phyloP scores from a whole-genome alignment of 2,113 vertebrate genomes.

The Anoura caudifer region DNA sequence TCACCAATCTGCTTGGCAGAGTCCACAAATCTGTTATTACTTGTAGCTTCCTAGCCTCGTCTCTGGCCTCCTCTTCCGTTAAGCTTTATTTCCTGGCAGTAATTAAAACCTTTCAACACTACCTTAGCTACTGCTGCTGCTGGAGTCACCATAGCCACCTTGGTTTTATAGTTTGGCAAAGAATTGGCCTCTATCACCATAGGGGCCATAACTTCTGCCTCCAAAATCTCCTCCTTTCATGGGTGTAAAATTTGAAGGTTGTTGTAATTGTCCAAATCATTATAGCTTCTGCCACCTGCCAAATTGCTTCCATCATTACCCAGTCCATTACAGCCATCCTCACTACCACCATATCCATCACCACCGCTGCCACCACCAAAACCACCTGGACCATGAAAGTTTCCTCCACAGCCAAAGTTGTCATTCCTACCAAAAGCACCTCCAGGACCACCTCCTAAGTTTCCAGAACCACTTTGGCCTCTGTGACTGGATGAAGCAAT shows the following conservation, averaged over 20 bases:
- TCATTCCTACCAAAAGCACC: background rate
- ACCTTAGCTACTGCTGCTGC: slow-evolving; percentile 79
- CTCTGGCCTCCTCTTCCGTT: slow-evolving; percentile 87
- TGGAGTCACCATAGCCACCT: slow-evolving; percentile 84
- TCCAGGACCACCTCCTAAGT: background rate
- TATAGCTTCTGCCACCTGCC: background rate
- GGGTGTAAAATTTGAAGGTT: background rate
- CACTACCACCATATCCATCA: background rate
- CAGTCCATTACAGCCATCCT: background rate
- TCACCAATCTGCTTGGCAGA: background rate
- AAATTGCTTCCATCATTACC: background rate
- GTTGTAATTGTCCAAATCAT: background rate
- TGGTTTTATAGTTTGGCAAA: slow-evolving; percentile 1
- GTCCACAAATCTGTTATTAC: slow-evolving; percentile 77
- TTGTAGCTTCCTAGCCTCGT: slow-evolving; percentile 90
- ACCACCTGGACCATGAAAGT: background rate
- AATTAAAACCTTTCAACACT: slow-evolving; percentile 83
- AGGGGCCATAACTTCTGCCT: background rate
- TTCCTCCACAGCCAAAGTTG: background rate
- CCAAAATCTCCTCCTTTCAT: background rate
- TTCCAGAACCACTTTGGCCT: background rate
- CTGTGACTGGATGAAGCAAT: background rate
- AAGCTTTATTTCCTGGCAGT: slow-evolving; percentile 83
- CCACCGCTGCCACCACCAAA: background rate
- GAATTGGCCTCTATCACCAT: background rate